These are phyloP conservation scores for Pediacus dermestoides DNA, from an alignment of 2,888 invertebrate species.

Conservation along the genomic window DNA sequence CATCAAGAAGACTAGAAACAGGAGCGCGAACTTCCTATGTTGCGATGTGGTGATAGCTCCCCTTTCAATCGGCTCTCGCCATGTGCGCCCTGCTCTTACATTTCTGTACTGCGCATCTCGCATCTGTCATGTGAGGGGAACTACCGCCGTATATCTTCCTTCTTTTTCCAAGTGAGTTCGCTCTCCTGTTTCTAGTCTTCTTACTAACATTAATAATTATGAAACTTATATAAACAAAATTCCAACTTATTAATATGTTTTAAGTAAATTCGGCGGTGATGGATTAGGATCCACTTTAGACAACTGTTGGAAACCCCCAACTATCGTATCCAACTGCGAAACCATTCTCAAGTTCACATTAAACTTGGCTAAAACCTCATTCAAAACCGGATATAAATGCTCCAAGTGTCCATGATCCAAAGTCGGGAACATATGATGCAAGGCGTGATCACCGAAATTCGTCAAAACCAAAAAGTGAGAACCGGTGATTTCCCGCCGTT, in stretches of 20 bases:
- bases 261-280: slow-evolving; percentile 33
- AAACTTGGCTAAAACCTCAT: slow-evolving; percentile 63
- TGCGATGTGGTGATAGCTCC: too few relatives aligned
- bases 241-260: slow-evolving; percentile 9
- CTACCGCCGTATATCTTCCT: too few relatives aligned
- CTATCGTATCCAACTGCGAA: slow-evolving; percentile 59
- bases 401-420: slow-evolving; percentile 72
- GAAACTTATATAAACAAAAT: too few relatives aligned
- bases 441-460: slow-evolving; percentile 72
- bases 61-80: too few relatives aligned
- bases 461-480: slow-evolving; percentile 67
- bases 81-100: too few relatives aligned
- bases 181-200: too few relatives aligned
- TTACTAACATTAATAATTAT: too few relatives aligned
- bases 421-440: slow-evolving; percentile 82
- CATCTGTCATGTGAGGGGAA: too few relatives aligned
- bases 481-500: slow-evolving; percentile 65
- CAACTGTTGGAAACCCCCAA: slow-evolving; percentile 66
- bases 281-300: slow-evolving; percentile 50
- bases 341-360: slow-evolving; percentile 52
- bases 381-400: slow-evolving; percentile 61
- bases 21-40: too few relatives aligned
- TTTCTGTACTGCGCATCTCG: too few relatives aligned
- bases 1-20: too few relatives aligned
- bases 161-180: too few relatives aligned